phyloP scores from a whole-genome alignment of 2,888 invertebrate species.

The Emesis castigata region DNA sequence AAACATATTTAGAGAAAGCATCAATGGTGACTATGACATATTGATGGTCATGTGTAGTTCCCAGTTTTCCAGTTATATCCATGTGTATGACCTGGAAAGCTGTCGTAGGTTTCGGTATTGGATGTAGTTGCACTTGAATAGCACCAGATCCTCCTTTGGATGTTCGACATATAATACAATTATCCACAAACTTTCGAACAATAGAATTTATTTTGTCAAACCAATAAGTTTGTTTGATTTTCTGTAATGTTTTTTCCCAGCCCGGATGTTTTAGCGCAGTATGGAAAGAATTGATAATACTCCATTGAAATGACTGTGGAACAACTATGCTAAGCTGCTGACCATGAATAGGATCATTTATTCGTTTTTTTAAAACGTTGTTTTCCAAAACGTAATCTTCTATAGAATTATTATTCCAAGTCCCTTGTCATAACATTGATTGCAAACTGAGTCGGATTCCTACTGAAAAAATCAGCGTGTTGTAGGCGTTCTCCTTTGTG shows the following conservation, averaged over 20 bases:
- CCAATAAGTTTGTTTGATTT: slow-evolving; percentile 31
- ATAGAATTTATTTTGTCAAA: slow-evolving; percentile 42
- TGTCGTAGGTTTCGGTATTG: slow-evolving; percentile 32
- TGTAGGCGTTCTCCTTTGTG: slow-evolving; percentile 48
- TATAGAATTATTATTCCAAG: slow-evolving; percentile 13
- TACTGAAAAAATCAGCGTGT: slow-evolving; percentile 25
- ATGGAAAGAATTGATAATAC: too few relatives aligned
- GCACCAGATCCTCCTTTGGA: slow-evolving; percentile 59
- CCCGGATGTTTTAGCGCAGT: too few relatives aligned
- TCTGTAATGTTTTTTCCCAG: too few relatives aligned
- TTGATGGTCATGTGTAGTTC: slow-evolving; percentile 35
- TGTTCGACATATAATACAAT: slow-evolving; percentile 5
- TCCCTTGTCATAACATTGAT: too few relatives aligned
- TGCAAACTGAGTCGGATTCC: too few relatives aligned
- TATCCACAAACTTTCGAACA: slow-evolving; percentile 29
- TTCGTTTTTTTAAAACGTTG: slow-evolving; percentile 18
- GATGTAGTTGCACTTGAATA: slow-evolving; percentile 50
- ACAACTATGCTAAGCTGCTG: slow-evolving; percentile 48
- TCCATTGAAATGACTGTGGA: too few relatives aligned
- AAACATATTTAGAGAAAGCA: slow-evolving; percentile 42
- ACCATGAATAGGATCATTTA: slow-evolving; percentile 31
- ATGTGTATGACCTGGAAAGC: slow-evolving; percentile 15
- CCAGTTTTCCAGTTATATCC: slow-evolving; percentile 45
- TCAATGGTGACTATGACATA: slow-evolving; percentile 61
- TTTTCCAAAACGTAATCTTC: slow-evolving; percentile 30